Conservation (phyloP, 2,113 vertebrate genomes). For the Chitala chitala region DNA sequence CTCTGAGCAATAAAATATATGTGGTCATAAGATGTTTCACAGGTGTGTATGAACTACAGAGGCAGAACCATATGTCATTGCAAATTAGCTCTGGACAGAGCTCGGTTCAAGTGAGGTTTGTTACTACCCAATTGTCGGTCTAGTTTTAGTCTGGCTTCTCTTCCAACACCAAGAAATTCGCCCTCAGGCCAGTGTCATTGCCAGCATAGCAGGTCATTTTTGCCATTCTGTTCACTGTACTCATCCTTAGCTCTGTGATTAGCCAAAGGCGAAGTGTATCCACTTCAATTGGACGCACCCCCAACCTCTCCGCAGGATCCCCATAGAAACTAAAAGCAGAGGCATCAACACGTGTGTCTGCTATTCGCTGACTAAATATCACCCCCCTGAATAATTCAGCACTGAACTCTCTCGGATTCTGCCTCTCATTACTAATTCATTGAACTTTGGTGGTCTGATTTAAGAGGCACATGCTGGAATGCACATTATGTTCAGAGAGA, state of each 20-base stretch:
- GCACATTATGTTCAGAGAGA: background rate
- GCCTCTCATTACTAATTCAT: conserved; percentile 10
- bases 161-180: background rate
- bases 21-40: no score
- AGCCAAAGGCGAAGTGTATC: no score
- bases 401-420: background rate
- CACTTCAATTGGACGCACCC: no score
- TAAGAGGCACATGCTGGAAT: background rate
- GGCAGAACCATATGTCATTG: no score
- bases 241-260: no score
- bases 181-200: background rate
- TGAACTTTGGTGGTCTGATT: background rate
- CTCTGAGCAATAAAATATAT: no score
- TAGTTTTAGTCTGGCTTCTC: background rate
- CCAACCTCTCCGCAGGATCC: background rate
- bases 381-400: background rate
- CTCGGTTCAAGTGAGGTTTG: no score
- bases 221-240: no score
- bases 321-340: background rate
- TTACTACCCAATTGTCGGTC: background rate
- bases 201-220: background rate
- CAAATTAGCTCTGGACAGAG: no score
- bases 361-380: background rate
- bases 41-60: no score
- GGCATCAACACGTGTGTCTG: background rate